phyloP scores from a whole-genome alignment of 2,888 invertebrate species.

The Neuroscelio doddi region DNA sequence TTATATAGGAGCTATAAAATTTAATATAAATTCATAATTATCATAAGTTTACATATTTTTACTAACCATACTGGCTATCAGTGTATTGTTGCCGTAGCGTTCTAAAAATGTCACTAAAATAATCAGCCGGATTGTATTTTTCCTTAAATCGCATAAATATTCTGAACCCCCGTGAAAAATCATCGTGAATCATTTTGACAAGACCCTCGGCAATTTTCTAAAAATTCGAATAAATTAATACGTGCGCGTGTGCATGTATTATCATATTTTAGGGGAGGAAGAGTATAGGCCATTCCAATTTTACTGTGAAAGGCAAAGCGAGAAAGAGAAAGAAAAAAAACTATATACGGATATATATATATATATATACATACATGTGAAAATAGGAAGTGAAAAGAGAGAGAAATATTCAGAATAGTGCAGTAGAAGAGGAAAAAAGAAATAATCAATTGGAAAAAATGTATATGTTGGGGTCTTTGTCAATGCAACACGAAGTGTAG shows the following conservation, averaged over 20 bases:
- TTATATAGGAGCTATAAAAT: no score
- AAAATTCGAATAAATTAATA: constrained; percentile 70
- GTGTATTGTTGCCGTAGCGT: no score
- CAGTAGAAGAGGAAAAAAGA: constrained; percentile 47
- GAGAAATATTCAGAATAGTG: constrained; percentile 8
- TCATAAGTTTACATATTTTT: no score
- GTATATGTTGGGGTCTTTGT: constrained; percentile 62
- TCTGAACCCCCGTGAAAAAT: constrained; percentile 35
- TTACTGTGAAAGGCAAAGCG: constrained; percentile 49
- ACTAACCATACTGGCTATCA: no score
- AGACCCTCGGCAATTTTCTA: constrained; percentile 55
- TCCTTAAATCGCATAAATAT: constrained; percentile 57
- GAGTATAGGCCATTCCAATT: constrained; percentile 63
- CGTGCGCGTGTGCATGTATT: constrained; percentile 59
- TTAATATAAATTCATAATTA: no score
- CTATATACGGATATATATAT: constrained; percentile 42
- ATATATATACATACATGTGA: no score
- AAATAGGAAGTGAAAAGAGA: no score
- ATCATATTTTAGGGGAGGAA: constrained; percentile 63
- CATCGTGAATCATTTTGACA: constrained; percentile 48
- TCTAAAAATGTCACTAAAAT: no score
- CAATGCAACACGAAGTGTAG: constrained; percentile 43
- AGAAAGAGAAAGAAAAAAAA: constrained; percentile 43
- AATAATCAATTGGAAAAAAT: constrained; percentile 56
- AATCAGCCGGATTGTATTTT: constrained; percentile 35